These are phyloP conservation scores for Sebastes schlegelii DNA, from an alignment of 2,113 vertebrate species.

Conservation along the genomic window DNA sequence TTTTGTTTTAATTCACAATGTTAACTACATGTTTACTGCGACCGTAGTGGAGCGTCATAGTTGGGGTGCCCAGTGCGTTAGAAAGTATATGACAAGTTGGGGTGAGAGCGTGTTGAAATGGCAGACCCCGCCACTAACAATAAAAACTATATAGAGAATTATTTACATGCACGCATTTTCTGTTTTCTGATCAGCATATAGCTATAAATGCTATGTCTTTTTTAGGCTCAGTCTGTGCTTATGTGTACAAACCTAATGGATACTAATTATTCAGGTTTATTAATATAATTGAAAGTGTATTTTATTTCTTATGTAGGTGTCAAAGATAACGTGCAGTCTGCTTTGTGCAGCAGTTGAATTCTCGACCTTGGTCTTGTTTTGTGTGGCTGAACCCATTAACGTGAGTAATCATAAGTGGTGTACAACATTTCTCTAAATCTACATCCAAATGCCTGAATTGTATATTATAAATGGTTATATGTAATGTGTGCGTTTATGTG, in stretches of 20 bases:
- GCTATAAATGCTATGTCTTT: not conserved
- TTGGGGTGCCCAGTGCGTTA: too few species aligned
- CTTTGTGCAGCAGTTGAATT: not conserved
- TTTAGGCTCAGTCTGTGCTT: not conserved
- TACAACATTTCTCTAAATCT: not conserved
- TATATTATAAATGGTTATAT: not conserved
- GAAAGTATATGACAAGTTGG: too few species aligned
- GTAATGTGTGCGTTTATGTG: not conserved
- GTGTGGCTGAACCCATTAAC: accelerated
- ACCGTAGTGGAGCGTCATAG: too few species aligned
- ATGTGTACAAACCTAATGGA: not conserved
- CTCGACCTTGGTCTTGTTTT: not conserved
- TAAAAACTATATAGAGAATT: too few species aligned
- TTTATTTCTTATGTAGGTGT: conserved; percentile 23
- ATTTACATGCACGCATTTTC: not conserved
- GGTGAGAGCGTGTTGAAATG: too few species aligned
- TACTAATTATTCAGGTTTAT: not conserved
- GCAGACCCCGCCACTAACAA: too few species aligned
- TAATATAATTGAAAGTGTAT: not conserved
- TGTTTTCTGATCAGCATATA: not conserved
- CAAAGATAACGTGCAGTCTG: accelerated
- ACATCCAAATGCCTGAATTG: not conserved
- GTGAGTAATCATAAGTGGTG: conserved; percentile 21
- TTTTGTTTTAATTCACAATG: too few species aligned
- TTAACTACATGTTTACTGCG: too few species aligned